Conservation (phyloP, 2,113 vertebrate species). For the Atrichornis clamosus region DNA sequence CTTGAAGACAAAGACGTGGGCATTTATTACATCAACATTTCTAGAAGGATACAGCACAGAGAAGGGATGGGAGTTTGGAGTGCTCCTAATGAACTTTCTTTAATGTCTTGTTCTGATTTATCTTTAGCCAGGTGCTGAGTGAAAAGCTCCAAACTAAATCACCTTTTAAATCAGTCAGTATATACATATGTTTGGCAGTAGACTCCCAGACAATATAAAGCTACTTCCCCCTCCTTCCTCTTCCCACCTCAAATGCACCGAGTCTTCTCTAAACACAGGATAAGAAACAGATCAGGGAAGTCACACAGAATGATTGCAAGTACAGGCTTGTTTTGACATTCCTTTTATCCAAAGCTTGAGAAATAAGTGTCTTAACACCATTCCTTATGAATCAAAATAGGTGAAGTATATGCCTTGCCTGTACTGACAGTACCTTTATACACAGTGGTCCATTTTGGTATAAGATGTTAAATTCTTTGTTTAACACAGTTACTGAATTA, state of each 20-base stretch:
- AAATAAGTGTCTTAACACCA: neutral
- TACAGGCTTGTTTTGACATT: neutral
- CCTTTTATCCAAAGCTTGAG: neutral
- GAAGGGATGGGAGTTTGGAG: neutral
- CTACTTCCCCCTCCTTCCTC: neutral
- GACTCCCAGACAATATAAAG: neutral
- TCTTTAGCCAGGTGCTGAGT: constrained; percentile 54
- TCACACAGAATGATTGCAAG: neutral
- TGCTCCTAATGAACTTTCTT: neutral
- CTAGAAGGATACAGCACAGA: neutral
- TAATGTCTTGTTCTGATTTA: constrained; percentile 29
- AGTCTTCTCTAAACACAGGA: neutral
- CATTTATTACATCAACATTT: neutral
- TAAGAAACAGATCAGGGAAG: neutral
- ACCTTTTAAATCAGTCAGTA: constrained; percentile 49
- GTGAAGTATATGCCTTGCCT: neutral
- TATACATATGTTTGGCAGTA: neutral
- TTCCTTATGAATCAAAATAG: neutral
- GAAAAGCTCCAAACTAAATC: constrained; percentile 58
- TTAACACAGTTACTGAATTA: neutral
- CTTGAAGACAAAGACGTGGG: neutral
- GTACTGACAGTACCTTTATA: neutral
- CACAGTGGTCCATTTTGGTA: neutral
- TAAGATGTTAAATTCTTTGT: neutral
- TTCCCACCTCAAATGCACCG: neutral